Evolutionary conservation across 2,113 vertebrate genomes (phyloP), one percentile per base, ranked within the genome.

Genomic region (Genyomyrus donnyi): DNA sequence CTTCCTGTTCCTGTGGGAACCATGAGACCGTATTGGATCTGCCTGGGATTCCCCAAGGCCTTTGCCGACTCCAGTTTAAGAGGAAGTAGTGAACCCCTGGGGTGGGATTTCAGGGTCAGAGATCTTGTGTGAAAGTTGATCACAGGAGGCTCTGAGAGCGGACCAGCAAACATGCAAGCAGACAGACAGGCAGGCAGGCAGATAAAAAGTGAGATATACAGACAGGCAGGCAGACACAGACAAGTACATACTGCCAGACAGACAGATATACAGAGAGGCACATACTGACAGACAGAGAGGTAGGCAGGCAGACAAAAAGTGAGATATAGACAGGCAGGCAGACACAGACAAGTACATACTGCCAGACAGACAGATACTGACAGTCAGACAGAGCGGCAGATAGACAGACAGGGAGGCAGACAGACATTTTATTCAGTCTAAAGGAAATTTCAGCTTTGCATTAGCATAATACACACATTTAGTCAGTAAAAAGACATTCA

Each of bases 1-100:
- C 48, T 93, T 93, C 90, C 90, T 91, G 66, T 53, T 85, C 31
- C 49, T 87, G 80, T 66, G 46, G 86, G 62, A n/a, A 46, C 62
- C 46, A 50, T 66, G n/a, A 50, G 45, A 74, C 66, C 1, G 10
- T 2, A 89, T 5, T 70, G 62, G 15, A 74, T 89, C 66, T 21
- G n/a, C 48, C 70, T 66, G 27, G 45, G 70, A 48, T 89, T 27
- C 35, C 7, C 42, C n/a, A 46, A 5, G 17, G 56, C 5, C 58
- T 27, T 46, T 8, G 27, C 70, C 5, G n/a, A 13, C 66, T 77
- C 70, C 70, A 49, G 45, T 77, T 49, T 70, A 70, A 21, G 4
- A 45, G 56, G 46, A 35, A 8, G 45, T 49, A 9, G 66, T 50
- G 5, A 74, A 35, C 27, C 15, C 56, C 42, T 31, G 21, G 45